A percentile compares a stretch with the other conserved stretches of the same genome.
phyloP scores from a whole-genome alignment of 2,113 vertebrate species.

The Regulus satrapa region DNA sequence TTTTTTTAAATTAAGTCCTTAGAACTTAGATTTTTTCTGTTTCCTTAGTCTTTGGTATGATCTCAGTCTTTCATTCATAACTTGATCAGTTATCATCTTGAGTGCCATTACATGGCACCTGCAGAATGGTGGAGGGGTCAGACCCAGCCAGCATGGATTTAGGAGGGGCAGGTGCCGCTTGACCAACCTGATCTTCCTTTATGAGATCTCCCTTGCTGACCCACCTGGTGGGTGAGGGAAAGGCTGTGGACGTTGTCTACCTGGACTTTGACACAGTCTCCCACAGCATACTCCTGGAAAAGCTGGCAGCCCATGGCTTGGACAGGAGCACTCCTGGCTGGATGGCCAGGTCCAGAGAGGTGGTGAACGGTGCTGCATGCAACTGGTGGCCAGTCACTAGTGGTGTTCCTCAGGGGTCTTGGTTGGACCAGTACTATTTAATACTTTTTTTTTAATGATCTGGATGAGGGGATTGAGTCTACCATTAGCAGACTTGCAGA shows the following conservation, averaged over 20 bases:
- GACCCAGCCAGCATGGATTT: background rate
- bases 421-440: background rate
- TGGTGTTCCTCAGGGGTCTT: background rate
- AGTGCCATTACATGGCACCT: rapidly evolving
- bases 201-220: no score
- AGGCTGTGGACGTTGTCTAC: background rate
- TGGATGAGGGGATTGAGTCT: background rate
- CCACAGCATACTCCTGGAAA: background rate
- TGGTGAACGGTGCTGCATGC: background rate
- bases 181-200: background rate
- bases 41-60: background rate
- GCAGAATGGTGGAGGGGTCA: background rate
- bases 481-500: background rate
- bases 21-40: background rate
- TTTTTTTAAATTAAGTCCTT: background rate
- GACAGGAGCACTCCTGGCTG: background rate
- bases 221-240: rapidly evolving
- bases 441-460: background rate
- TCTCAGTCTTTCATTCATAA: background rate
- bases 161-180: background rate
- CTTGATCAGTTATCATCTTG: background rate
- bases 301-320: background rate
- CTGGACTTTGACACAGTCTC: background rate
- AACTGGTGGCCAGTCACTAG: rapidly evolving
- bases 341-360: background rate